phyloP scores from a whole-genome alignment of 1,140 invertebrate genomes.

The Streblospio benedicti region DNA sequence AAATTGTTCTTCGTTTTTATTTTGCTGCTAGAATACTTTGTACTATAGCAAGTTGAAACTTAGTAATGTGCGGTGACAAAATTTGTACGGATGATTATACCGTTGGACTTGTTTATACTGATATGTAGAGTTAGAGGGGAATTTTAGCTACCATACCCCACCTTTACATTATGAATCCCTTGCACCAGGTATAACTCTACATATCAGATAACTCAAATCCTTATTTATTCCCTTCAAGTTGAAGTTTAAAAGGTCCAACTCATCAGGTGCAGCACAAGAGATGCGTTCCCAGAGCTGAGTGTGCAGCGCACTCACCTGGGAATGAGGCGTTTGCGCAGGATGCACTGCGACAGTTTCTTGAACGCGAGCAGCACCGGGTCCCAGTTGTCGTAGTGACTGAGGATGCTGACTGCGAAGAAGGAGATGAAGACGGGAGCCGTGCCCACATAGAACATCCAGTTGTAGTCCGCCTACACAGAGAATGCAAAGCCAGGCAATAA shows the following conservation, averaged over 20 bases:
- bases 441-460: slow-evolving; percentile 69
- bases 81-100: too few relatives aligned
- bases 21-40: slow-evolving; percentile 1
- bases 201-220: neutral
- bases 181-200: neutral
- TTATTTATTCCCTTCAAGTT: neutral
- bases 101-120: too few relatives aligned
- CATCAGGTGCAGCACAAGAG: slow-evolving; percentile 9
- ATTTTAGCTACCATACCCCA: neutral
- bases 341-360: slow-evolving; percentile 53
- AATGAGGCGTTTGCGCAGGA: slow-evolving; percentile 47
- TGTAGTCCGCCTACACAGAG: slow-evolving; percentile 55
- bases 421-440: slow-evolving; percentile 68
- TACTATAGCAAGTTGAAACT: slow-evolving; percentile 5
- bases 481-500: neutral
- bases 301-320: slow-evolving; percentile 11
- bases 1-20: neutral
- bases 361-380: slow-evolving; percentile 65
- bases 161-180: neutral
- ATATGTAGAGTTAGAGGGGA: too few relatives aligned
- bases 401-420: slow-evolving; percentile 64
- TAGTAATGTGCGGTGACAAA: neutral
- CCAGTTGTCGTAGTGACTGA: slow-evolving; percentile 75
- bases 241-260: slow-evolving; percentile 4
- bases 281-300: neutral